Evolutionary conservation across 2,113 vertebrate species (phyloP).

Genomic region (Bubo bubo): DNA sequence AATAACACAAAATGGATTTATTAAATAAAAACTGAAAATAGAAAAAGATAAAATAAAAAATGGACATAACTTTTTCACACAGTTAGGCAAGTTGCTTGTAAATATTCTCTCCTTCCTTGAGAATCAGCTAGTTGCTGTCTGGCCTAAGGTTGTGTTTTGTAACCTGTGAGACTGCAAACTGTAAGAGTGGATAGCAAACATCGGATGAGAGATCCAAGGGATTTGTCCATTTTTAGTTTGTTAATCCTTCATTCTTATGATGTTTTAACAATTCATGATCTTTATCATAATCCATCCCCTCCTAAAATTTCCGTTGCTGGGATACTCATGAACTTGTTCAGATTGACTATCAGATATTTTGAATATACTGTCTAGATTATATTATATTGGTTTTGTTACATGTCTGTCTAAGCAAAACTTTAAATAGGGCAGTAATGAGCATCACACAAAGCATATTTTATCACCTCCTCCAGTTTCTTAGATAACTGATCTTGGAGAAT

Average conservation of each 20-base stretch:
- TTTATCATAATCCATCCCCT: not conserved
- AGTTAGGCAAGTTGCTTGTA: not conserved
- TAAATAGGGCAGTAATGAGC: not conserved
- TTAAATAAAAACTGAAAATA: not conserved
- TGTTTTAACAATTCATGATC: not conserved
- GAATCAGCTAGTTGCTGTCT: not conserved
- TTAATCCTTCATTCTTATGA: not conserved
- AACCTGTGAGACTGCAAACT: not conserved
- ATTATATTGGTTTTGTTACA: not conserved
- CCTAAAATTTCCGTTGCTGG: not conserved
- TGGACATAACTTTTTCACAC: not conserved
- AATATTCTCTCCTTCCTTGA: not conserved
- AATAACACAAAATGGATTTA: slow-evolving; percentile 3
- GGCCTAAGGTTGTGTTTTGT: not conserved
- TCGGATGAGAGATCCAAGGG: not conserved
- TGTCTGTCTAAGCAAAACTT: not conserved
- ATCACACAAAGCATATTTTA: not conserved
- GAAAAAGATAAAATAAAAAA: not conserved
- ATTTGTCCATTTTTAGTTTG: not conserved
- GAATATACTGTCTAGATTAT: not conserved
- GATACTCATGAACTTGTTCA: not conserved
- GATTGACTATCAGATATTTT: not conserved
- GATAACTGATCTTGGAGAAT: not conserved
- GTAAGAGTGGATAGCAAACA: not conserved
- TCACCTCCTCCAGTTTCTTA: not conserved